Conservation (phyloP, 2,797 vertebrate species). For the Podarcis siculus region DNA sequence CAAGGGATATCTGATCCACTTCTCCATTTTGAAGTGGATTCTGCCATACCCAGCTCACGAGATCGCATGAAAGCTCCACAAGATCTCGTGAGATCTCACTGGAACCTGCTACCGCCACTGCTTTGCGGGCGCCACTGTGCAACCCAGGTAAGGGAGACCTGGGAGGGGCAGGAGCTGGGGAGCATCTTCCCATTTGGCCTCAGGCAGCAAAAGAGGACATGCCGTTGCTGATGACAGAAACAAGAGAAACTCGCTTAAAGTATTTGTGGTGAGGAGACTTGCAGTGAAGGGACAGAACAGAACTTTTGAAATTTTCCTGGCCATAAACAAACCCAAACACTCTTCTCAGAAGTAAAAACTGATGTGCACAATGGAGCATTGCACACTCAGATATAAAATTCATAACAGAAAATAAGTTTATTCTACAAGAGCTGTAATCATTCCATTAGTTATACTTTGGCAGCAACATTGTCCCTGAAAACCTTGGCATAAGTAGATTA, state of each 20-base stretch:
- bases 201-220: no score
- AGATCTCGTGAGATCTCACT: no score
- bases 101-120: no score
- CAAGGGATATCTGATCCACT: background rate
- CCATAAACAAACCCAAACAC: background rate
- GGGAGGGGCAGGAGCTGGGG: no score
- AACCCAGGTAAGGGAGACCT: no score
- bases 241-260: background rate
- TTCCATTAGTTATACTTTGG: background rate
- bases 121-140: no score
- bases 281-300: background rate
- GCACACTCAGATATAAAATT: background rate
- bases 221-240: no score
- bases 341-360: background rate
- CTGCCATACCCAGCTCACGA: no score
- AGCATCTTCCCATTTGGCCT: no score
- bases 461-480: constrained; percentile 13
- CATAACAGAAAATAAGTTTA: background rate
- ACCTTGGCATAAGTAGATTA: constrained; percentile 5
- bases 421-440: constrained; percentile 25
- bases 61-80: no score
- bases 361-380: background rate
- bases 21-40: background rate
- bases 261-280: background rate
- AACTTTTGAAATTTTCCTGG: background rate